Evolutionary conservation across 2,797 vertebrate genomes (phyloP).

Genomic region (Hoplostethus atlanticus): DNA sequence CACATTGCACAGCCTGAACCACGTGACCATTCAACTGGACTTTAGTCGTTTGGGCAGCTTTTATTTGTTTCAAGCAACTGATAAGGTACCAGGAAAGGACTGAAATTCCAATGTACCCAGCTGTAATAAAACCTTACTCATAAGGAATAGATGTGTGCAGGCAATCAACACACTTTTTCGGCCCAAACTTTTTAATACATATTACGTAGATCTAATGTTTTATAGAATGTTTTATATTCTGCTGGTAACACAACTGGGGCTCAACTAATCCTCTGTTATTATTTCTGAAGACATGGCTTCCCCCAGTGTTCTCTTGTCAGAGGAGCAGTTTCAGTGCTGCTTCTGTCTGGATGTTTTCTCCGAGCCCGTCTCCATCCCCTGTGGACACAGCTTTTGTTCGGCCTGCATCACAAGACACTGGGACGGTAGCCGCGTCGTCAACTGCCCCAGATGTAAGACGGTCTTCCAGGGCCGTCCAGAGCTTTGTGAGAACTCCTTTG

Average conservation of each 20-base stretch:
- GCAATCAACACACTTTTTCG: no score
- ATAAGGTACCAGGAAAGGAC: neutral
- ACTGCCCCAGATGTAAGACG: slow-evolving; percentile 75
- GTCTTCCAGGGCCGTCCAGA: slow-evolving; percentile 68
- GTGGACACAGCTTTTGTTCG: slow-evolving; percentile 83
- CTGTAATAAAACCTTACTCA: neutral
- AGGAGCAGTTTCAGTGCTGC: slow-evolving; percentile 78
- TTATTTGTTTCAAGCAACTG: slow-evolving; percentile 36
- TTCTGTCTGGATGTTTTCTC: slow-evolving; percentile 80
- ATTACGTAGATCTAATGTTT: no score
- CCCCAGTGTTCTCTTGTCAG: slow-evolving; percentile 55
- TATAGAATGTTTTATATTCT: no score
- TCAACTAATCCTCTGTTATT: neutral
- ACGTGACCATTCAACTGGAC: slow-evolving; percentile 50
- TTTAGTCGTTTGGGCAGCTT: slow-evolving; percentile 46
- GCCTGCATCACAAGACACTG: slow-evolving; percentile 75
- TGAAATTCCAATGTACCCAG: neutral
- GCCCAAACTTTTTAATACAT: no score
- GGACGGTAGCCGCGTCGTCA: slow-evolving; percentile 40
- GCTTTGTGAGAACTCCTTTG: slow-evolving; percentile 78
- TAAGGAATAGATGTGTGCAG: no score
- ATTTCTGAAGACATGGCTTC: slow-evolving; percentile 51
- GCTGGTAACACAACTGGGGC: no score
- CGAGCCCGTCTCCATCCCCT: slow-evolving; percentile 80
- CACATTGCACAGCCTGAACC: slow-evolving; percentile 4